phyloP scores from a whole-genome alignment of 2,113 vertebrate species.

The Myotis yumanensis region DNA sequence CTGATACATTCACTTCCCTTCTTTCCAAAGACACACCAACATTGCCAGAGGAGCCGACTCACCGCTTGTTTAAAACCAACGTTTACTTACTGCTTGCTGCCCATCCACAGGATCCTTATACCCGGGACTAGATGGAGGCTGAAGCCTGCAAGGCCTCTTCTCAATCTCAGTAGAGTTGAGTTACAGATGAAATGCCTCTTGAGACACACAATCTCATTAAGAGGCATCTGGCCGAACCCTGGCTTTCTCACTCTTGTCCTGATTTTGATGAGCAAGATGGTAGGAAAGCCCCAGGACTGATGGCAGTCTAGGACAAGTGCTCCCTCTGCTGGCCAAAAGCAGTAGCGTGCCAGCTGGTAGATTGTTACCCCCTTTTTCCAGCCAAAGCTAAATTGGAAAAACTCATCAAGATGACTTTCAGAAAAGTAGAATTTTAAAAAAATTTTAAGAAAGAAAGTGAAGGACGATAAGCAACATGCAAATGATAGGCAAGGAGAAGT shows the following conservation, averaged over 20 bases:
- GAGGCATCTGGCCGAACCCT: neutral
- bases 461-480: neutral
- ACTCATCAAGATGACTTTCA: neutral
- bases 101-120: neutral
- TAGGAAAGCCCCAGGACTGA: neutral
- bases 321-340: slow-evolving; percentile 53
- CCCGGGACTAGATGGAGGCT: neutral
- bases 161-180: neutral
- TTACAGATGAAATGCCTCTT: neutral
- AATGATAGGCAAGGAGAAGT: neutral
- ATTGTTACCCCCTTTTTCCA: neutral
- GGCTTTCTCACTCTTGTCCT: neutral
- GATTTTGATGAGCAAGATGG: neutral
- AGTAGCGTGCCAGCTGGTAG: neutral
- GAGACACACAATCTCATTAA: neutral
- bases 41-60: neutral
- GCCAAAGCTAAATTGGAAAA: neutral
- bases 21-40: neutral
- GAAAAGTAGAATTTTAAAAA: slow-evolving; percentile 26
- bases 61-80: slow-evolving; percentile 24
- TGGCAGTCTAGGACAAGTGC: neutral
- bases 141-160: neutral
- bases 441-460: neutral
- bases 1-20: neutral
- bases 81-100: neutral